Evolutionary conservation across 2,797 vertebrate species (phyloP), one percentile per base, ranked within the genome.

Genomic region (Kryptolebias ocellatus): DNA sequence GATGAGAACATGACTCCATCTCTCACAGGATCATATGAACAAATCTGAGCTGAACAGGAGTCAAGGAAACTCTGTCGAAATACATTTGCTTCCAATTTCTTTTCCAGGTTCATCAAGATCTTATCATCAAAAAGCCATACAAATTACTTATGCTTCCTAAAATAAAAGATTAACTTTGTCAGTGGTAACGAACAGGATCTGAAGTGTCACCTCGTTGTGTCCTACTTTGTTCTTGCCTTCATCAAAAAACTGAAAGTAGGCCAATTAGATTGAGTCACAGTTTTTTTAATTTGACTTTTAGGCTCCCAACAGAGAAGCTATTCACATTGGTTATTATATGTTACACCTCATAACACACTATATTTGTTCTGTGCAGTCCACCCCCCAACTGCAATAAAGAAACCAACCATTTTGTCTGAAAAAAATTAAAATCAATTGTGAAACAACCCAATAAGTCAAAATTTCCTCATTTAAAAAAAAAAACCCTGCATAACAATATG

Each of bases 21-120:
- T 76, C 57, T 60, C 31, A 66, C 18, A 67, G n/a, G 67, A 69
- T 83, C 78, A 82, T 76, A 80, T 83, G 76, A 73, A 60, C 1
- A 0, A 34, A 20, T 51, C 17, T 46, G 18, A 56, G 51, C 14
- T 66, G 7, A 70, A 46, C n/a, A 64, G 47, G 24, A 52, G 29
- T n/a, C 28, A 1, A 53, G 18, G 27, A 57, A 58, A 15, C n/a
- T 1, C 20, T 28, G 53, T 16, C 10, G 49, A 77, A 70, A 81
- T 47, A 24, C 0, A 49, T 61, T 24, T 52, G 2, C 3, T 3
- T n/a, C 11, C 1, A 45, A 45, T 45, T 31, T 2, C 39, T 16
- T 12, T 42, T 55, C 3, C 24, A 70, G 9, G 4, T 15, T 44
- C 39, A 31, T 39, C 2, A 42, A 59, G 29, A 24, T 53, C 50